Percentiles rank a stretch among this genome's conserved stretches.
Conservation (phyloP, 92 coral and sea anemone species). For the Diadumene lineata region DNA sequence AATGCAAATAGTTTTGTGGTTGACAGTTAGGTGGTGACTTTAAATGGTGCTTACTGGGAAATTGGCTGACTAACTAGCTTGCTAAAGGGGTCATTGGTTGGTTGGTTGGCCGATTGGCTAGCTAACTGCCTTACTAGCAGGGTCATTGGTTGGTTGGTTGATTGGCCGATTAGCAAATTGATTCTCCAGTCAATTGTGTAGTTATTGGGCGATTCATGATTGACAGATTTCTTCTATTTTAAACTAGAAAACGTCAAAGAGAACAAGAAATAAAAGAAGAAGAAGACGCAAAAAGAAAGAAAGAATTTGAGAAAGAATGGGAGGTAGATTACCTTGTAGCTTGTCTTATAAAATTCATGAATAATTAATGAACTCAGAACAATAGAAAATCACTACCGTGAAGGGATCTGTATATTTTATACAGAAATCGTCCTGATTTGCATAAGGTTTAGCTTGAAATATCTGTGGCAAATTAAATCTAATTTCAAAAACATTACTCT, state of each 20-base stretch:
- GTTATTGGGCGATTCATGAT: neutral
- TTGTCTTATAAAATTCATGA: too few relatives aligned
- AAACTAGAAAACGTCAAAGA: slow-evolving; percentile 68
- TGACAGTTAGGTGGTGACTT: neutral
- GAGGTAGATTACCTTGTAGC: too few relatives aligned
- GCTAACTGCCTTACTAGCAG: neutral
- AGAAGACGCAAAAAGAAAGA: slow-evolving; percentile 85
- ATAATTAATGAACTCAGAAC: too few relatives aligned
- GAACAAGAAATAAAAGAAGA: slow-evolving; percentile 90
- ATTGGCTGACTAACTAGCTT: neutral
- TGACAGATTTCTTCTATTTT: too few relatives aligned
- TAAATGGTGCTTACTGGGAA: neutral
- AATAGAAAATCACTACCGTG: too few relatives aligned
- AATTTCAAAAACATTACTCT: too few relatives aligned
- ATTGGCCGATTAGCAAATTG: neutral
- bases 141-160: neutral
- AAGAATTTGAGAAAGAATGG: slow-evolving; percentile 95
- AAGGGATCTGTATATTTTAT: too few relatives aligned
- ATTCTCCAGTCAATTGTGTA: neutral
- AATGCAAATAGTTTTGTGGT: neutral
- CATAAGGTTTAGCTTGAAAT: too few relatives aligned
- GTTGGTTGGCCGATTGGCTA: neutral
- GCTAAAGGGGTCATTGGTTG: neutral
- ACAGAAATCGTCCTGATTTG: too few relatives aligned
- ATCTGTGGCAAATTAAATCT: too few relatives aligned